Percentiles rank a stretch among this genome's conserved stretches.
These are phyloP conservation scores for Linnaemya vulpina DNA, from an alignment of 2,888 invertebrate species.

Conservation along the genomic window DNA sequence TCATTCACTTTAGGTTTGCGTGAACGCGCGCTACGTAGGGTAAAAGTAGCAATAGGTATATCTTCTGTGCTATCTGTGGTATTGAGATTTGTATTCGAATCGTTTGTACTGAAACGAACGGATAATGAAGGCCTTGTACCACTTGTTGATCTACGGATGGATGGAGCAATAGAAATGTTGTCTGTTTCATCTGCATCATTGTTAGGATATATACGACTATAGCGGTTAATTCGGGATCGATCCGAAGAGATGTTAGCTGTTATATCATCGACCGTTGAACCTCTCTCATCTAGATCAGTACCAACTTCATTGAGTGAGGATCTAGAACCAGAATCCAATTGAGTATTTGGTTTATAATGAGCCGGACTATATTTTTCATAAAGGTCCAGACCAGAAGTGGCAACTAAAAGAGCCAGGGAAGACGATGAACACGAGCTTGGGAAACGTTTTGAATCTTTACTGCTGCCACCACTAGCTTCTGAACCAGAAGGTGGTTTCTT, in stretches of 20 bases:
- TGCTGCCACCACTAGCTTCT: conserved; percentile 75
- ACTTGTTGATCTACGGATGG: conserved; percentile 46
- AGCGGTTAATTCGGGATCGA: conserved; percentile 76
- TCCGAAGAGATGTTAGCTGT: conserved; percentile 74
- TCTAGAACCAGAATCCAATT: conserved; percentile 83
- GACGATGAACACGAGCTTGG: conserved; percentile 82
- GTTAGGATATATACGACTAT: conserved; percentile 77
- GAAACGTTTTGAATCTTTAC: conserved; percentile 77
- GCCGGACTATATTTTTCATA: conserved; percentile 90
- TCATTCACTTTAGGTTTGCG: conserved; percentile 57
- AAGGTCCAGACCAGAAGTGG: conserved; percentile 87
- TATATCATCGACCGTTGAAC: conserved; percentile 64
- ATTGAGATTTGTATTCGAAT: conserved; percentile 69
- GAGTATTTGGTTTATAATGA: conserved; percentile 87
- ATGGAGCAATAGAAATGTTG: conserved; percentile 44
- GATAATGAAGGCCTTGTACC: conserved; percentile 48
- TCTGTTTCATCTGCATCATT: conserved; percentile 71
- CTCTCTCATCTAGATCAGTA: conserved; percentile 68
- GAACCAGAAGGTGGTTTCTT: conserved; percentile 73
- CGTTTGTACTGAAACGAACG: conserved; percentile 57
- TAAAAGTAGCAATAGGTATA: conserved; percentile 79
- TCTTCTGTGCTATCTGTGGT: conserved; percentile 77
- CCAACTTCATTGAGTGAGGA: conserved; percentile 80
- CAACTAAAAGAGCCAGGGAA: conserved; percentile 84
- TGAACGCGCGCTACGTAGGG: conserved; percentile 77